Evolutionary conservation across 2,797 vertebrate genomes (phyloP).

Genomic region (Anniella stebbinsi): DNA sequence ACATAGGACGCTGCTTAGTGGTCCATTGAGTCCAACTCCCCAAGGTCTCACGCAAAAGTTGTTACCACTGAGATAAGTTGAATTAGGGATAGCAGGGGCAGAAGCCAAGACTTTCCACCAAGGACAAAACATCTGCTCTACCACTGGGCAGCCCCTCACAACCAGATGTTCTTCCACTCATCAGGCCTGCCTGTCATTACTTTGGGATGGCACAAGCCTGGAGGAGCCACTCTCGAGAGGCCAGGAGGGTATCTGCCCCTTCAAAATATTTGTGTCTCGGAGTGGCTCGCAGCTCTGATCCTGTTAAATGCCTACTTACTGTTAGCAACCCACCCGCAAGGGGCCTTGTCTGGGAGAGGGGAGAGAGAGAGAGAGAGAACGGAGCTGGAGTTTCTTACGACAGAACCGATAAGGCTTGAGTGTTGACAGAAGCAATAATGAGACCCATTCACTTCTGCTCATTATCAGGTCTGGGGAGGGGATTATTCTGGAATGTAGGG

Average conservation of each 20-base stretch:
- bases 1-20: not conserved
- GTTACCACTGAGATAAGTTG: not conserved
- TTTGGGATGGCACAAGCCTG: conserved; percentile 2
- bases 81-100: not conserved
- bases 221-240: conserved; percentile 28
- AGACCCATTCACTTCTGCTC: conserved; percentile 39
- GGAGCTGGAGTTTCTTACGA: conserved; percentile 6
- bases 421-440: conserved; percentile 48
- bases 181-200: conserved; percentile 14
- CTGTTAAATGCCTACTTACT: conserved; percentile 20
- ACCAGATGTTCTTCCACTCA: not conserved
- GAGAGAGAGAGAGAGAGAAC: not conserved
- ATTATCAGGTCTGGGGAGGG: conserved; percentile 5
- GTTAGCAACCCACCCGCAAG: conserved; percentile 5
- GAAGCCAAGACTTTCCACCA: not conserved
- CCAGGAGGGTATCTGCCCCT: conserved; percentile 37
- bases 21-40: not conserved
- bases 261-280: conserved; percentile 43
- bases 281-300: conserved; percentile 22
- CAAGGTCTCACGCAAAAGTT: not conserved
- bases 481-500: conserved; percentile 22
- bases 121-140: not conserved
- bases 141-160: not conserved
- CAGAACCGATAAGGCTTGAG: conserved; percentile 34
- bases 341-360: not conserved